Evolutionary conservation across 2,113 vertebrate species (phyloP), one percentile per base, ranked within the genome.

Genomic region (Plecotus auritus): DNA sequence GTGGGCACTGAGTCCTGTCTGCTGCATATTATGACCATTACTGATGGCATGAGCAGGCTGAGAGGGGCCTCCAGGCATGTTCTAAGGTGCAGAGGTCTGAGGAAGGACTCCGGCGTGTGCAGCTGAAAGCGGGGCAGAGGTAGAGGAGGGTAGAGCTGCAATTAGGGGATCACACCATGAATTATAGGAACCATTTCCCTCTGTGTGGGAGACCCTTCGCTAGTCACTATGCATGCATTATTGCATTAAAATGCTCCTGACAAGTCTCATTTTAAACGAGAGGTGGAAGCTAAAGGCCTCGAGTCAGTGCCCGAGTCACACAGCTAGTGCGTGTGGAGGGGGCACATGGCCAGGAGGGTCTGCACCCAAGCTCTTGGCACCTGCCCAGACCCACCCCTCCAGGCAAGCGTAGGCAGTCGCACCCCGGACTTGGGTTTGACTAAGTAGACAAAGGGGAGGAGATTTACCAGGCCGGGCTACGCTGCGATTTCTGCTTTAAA

Each of bases 51-150:
- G 35, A 59, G 45, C 18, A 87, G 32, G n/a, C 4, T 23, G 26
- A 3, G 7, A 69, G 16, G 28, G 9, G 47, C 77, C 82, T 89
- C 61, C 1, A 23, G 26, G 28, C 37, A 17, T 17, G 4, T 42
- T 54, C 2, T 42, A 66, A 64, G 64, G 72, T 1, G 28, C 32
- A 81, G 56, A 82, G 45, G 16, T 22, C 37, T 9, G 47, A 14
- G 28, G 56, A 26, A 4, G 2, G 40, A 77, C 13, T 28, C 56
- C 3, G 0, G 1, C 7, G 0, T 56, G 1, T 45, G 56, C 17
- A 28, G 11, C 4, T 56, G 22, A 32, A 67, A 54, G 51, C 5
- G 2, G 23, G 22, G 32, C 12, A 28, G 66, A 77, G 6, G 9
- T 9, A 49, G 84, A 51, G 72, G 18, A 22, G 0, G 1, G 28